phyloP scores from a whole-genome alignment of 2,888 invertebrate species.

The Netelia virgata region DNA sequence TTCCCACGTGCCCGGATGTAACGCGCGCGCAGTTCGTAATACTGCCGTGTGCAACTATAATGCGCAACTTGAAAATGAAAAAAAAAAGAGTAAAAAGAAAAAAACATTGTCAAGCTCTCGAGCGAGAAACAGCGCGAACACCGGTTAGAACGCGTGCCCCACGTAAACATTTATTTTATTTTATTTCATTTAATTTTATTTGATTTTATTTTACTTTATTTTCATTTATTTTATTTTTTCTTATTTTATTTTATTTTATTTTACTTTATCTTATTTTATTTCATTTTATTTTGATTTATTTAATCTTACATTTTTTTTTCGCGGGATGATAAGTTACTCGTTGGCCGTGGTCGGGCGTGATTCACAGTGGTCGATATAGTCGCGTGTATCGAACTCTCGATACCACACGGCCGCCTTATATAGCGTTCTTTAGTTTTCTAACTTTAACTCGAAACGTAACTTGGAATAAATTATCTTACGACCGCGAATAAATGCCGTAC shows the following conservation, averaged over 20 bases:
- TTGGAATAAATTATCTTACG: too few relatives aligned
- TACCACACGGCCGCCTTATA: too few relatives aligned
- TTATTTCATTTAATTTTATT: neutral
- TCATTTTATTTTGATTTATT: neutral
- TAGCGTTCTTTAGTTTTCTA: too few relatives aligned
- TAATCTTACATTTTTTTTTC: neutral
- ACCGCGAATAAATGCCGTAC: too few relatives aligned
- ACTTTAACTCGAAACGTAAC: too few relatives aligned
- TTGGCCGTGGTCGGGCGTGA: conserved; percentile 26
- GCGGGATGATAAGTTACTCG: conserved; percentile 49
- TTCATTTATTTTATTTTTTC: neutral
- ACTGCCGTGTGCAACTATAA: conserved; percentile 6
- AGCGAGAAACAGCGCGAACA: neutral
- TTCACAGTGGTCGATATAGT: conserved; percentile 15
- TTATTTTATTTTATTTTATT: neutral
- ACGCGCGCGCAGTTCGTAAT: conserved; percentile 59
- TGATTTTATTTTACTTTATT: neutral
- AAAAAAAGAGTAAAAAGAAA: neutral
- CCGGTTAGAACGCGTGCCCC: neutral
- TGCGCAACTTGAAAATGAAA: conserved; percentile 17
- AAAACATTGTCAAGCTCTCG: conserved; percentile 6
- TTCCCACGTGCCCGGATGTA: conserved; percentile 67
- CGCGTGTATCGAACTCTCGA: too few relatives aligned
- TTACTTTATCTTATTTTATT: neutral
- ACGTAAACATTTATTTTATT: neutral